These are phyloP conservation scores for Drosophila takahashii DNA, from an alignment of 1,140 invertebrate genomes.

Conservation along the genomic window DNA sequence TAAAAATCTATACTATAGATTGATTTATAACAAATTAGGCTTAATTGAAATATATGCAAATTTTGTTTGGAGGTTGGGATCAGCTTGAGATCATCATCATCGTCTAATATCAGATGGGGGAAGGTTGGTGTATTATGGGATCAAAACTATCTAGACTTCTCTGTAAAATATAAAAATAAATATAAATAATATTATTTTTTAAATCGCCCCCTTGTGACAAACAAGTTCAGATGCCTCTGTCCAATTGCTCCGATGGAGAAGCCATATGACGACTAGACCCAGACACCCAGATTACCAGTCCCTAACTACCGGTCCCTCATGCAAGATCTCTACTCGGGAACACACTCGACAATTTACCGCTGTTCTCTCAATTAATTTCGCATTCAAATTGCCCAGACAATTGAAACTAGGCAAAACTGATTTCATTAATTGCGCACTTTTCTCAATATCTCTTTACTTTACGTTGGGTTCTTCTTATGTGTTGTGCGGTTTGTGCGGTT, in stretches of 20 bases:
- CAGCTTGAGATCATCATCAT: slow-evolving; percentile 16
- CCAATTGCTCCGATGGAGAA: slow-evolving; percentile 16
- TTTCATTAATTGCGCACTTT: slow-evolving; percentile 66
- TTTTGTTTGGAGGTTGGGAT: slow-evolving; percentile 4
- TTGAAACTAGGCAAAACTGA: slow-evolving; percentile 56
- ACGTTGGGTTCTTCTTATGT: not conserved
- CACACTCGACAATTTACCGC: slow-evolving; percentile 11
- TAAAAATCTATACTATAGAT: not conserved
- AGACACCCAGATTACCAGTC: slow-evolving; percentile 25
- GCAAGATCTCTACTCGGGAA: not conserved
- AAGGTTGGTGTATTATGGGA: not conserved
- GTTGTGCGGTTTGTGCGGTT: slow-evolving; percentile 48
- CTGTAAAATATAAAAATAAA: no score
- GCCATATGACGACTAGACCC: slow-evolving; percentile 30
- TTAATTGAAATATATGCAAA: slow-evolving; percentile 44
- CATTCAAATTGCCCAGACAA: slow-evolving; percentile 33
- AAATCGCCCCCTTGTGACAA: not conserved
- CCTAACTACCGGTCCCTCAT: not conserved
- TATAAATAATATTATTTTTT: no score
- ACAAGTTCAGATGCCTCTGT: slow-evolving; percentile 5
- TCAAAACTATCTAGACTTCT: not conserved
- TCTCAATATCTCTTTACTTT: not conserved
- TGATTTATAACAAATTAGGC: slow-evolving; percentile 10
- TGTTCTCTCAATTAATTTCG: slow-evolving; percentile 59
- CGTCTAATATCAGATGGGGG: not conserved